These are phyloP conservation scores for Triplophysa yarkandensis DNA, from an alignment of 2,797 vertebrate genomes.

Conservation along the genomic window DNA sequence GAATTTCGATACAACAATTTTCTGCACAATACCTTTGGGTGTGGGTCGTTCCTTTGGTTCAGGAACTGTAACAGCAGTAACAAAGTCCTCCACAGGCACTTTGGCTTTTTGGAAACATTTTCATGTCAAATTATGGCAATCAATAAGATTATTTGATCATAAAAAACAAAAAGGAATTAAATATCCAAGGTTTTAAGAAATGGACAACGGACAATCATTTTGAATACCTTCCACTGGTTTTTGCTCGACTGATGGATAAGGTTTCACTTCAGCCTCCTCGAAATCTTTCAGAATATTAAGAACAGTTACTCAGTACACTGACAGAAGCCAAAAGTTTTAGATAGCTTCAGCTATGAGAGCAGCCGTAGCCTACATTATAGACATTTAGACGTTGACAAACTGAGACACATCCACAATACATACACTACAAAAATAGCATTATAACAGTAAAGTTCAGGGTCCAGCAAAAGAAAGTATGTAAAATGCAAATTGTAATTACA, in stretches of 20 bases:
- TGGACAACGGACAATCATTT: constrained; percentile 28
- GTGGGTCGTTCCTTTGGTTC: constrained; percentile 63
- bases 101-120: constrained; percentile 64
- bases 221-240: constrained; percentile 72
- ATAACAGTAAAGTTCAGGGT: background rate
- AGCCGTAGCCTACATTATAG: background rate
- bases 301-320: constrained; percentile 59
- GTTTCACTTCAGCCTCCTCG: constrained; percentile 61
- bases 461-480: background rate
- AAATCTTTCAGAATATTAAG: constrained; percentile 69
- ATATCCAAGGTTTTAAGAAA: no score
- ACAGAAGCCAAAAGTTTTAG: background rate
- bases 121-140: constrained; percentile 19
- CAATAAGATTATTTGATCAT: background rate
- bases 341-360: constrained; percentile 21
- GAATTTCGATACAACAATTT: background rate
- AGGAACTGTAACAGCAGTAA: constrained; percentile 64
- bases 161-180: no score
- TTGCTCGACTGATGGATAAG: constrained; percentile 50
- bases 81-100: constrained; percentile 72
- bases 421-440: constrained; percentile 4
- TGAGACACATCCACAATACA: background rate
- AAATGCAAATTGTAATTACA: background rate
- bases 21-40: constrained; percentile 70
- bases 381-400: constrained; percentile 26